Evolutionary conservation across 1,140 invertebrate genomes (phyloP), one percentile per base, ranked within the genome.

Genomic region (Drosophila sp.): DNA sequence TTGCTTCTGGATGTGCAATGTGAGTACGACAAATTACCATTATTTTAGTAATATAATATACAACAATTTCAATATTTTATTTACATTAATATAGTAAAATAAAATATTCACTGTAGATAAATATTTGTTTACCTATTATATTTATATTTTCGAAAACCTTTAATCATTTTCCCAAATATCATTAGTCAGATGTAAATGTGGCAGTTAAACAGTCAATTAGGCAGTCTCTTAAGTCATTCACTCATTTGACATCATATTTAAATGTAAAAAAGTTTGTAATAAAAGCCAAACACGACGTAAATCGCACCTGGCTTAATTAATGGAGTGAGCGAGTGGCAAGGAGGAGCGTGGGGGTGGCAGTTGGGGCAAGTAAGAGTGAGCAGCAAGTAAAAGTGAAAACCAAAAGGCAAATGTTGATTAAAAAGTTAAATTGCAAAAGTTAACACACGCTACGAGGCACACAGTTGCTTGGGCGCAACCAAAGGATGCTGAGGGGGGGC

Each of bases 1-100:
- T 94, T 96, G 1, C 93, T 96, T 2, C 93, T 97, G 13, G 95
- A 97, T 92, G 95, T 97, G 40, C 95, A 96, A 93, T 97, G 96
- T 96, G 92, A 96, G 95, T 95, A 80, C 0, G 2, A 45, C 21
- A 21, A 2, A 21, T 21, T 21, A 21, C 4, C 21, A 21, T 21
- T 21, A 21, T 21, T 21, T 21, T 21, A 21, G 4, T 2, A 21
- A 21, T 21, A 21, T 2, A 21, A 21, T 21, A 1, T 21, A 21
- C 1, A 21, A 21, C 4, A 21, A 21, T 21, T 21, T 21, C 21
- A 21, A 2, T 21, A 21, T 21, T 21, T 21, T 21, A n/a, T 21
- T 21, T 4, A 21, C 21, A 2, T 21, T 4, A 2, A 21, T 21
- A 21, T 21, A 21, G 4, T 4, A 21, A 21, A 29, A 29, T 29